A percentile compares a stretch with the other conserved stretches of the same genome.
phyloP scores from a whole-genome alignment of 2,888 invertebrate species.

The Ectemnius continuus region DNA sequence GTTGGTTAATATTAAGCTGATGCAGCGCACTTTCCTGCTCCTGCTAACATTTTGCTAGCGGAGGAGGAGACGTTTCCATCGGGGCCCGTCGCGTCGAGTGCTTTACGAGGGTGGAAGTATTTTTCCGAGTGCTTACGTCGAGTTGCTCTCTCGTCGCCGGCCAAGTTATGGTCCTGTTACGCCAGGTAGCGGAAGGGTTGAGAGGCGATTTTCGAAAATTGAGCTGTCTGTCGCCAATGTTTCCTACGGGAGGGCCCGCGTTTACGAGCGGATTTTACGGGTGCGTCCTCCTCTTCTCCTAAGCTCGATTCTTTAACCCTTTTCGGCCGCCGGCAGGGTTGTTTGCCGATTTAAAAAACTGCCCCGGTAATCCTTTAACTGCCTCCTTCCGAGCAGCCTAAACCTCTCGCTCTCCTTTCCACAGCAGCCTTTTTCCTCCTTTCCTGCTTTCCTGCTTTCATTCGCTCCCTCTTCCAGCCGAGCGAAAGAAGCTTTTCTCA shows the following conservation, averaged over 20 bases:
- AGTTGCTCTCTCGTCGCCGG: neutral
- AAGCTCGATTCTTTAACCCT: slow-evolving; percentile 43
- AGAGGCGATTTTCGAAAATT: slow-evolving; percentile 56
- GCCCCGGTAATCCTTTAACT: slow-evolving; percentile 40
- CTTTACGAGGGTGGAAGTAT: no score
- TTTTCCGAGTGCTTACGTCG: no score
- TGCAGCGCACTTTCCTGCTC: no score
- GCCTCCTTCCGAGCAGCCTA: neutral
- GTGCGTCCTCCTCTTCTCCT: slow-evolving; percentile 18
- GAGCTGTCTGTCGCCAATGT: slow-evolving; percentile 48
- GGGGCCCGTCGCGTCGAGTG: no score
- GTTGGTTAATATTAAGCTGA: no score
- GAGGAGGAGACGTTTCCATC: no score
- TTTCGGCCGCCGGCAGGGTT: slow-evolving; percentile 27
- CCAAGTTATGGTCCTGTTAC: slow-evolving; percentile 9
- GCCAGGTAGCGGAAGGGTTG: slow-evolving; percentile 65
- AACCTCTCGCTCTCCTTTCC: neutral
- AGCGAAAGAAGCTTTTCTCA: neutral
- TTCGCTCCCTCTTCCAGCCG: neutral
- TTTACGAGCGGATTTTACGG: slow-evolving; percentile 61
- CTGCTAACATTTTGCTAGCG: no score
- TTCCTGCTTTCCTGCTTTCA: neutral
- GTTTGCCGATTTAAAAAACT: slow-evolving; percentile 40
- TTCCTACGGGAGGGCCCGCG: slow-evolving; percentile 31
- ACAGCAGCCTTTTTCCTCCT: neutral